phyloP scores from a whole-genome alignment of 1,140 invertebrate genomes.

The Trissolcus basalis region DNA sequence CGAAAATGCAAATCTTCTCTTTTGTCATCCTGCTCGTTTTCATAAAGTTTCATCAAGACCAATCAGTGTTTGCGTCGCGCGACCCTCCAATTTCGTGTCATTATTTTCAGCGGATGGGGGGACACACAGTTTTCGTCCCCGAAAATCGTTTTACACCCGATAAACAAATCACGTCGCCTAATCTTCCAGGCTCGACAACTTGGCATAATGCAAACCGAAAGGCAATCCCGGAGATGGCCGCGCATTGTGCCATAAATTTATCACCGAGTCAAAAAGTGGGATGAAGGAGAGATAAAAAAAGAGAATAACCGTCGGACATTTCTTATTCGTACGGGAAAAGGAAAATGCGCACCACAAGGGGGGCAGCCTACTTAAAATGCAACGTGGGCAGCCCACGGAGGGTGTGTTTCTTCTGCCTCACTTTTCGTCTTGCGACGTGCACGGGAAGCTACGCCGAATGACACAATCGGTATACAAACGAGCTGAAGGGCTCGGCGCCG shows the following conservation, averaged over 20 bases:
- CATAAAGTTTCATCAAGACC: slow-evolving; percentile 58
- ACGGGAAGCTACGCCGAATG: slow-evolving; percentile 35
- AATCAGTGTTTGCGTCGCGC: slow-evolving; percentile 47
- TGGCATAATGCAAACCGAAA: slow-evolving; percentile 42
- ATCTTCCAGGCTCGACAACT: slow-evolving; percentile 36
- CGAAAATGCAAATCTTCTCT: slow-evolving; percentile 57
- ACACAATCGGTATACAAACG: slow-evolving; percentile 54
- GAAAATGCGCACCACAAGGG: slow-evolving; percentile 8
- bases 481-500: slow-evolving; percentile 42
- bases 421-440: slow-evolving; percentile 47
- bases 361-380: slow-evolving; percentile 33
- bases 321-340: slow-evolving; percentile 3
- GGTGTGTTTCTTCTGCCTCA: slow-evolving; percentile 30
- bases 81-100: slow-evolving; percentile 52
- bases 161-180: slow-evolving; percentile 54
- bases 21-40: slow-evolving; percentile 55
- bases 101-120: slow-evolving; percentile 44
- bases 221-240: too few species aligned
- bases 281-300: too few species aligned
- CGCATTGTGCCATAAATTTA: slow-evolving; percentile 14
- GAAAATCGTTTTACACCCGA: slow-evolving; percentile 53
- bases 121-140: slow-evolving; percentile 10
- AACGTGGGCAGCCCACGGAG: slow-evolving; percentile 17
- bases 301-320: slow-evolving; percentile 5
- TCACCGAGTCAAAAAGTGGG: too few species aligned